A percentile compares a stretch with the other conserved stretches of the same genome.
Evolutionary conservation across 2,797 vertebrate species (phyloP).

Genomic region (Siniperca scherzeri): DNA sequence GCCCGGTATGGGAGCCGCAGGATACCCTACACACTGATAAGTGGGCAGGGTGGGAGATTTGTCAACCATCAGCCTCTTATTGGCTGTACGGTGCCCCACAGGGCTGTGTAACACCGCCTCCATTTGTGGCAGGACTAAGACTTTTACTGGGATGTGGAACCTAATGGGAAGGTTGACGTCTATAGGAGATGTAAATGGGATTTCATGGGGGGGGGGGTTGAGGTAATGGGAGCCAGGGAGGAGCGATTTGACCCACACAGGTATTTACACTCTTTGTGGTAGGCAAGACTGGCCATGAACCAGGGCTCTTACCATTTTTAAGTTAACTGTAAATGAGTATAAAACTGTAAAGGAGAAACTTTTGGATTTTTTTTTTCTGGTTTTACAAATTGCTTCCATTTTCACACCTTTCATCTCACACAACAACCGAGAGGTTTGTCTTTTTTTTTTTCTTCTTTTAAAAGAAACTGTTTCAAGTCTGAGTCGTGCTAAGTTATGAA

Average conservation of each 20-base stretch:
- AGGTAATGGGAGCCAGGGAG: slow-evolving; percentile 62
- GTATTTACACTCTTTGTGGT: slow-evolving; percentile 76
- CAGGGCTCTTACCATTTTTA: slow-evolving; percentile 82
- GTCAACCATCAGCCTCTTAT: slow-evolving; percentile 69
- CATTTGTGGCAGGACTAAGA: slow-evolving; percentile 80
- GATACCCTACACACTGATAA: slow-evolving; percentile 93
- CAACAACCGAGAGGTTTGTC: slow-evolving; percentile 49
- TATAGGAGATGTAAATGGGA: slow-evolving; percentile 78
- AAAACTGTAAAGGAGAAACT: slow-evolving; percentile 83
- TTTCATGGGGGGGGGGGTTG: slow-evolving; percentile 57
- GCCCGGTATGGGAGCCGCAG: slow-evolving; percentile 91
- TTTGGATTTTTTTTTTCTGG: slow-evolving; percentile 63
- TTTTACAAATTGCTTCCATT: slow-evolving; percentile 81
- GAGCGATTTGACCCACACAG: slow-evolving; percentile 76
- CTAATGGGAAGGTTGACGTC: slow-evolving; percentile 70
- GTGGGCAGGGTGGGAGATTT: slow-evolving; percentile 73
- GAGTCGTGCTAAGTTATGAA: slow-evolving; percentile 73
- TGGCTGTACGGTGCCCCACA: slow-evolving; percentile 69
- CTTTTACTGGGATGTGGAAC: slow-evolving; percentile 76
- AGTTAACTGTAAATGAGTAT: slow-evolving; percentile 85
- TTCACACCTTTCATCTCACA: slow-evolving; percentile 69
- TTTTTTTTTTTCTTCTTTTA: slow-evolving; percentile 37
- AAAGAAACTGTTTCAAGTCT: slow-evolving; percentile 44
- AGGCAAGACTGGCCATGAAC: slow-evolving; percentile 72
- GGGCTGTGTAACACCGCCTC: slow-evolving; percentile 78